Conservation (phyloP, 2,888 invertebrate species). For the Himalopsyche anomala region DNA sequence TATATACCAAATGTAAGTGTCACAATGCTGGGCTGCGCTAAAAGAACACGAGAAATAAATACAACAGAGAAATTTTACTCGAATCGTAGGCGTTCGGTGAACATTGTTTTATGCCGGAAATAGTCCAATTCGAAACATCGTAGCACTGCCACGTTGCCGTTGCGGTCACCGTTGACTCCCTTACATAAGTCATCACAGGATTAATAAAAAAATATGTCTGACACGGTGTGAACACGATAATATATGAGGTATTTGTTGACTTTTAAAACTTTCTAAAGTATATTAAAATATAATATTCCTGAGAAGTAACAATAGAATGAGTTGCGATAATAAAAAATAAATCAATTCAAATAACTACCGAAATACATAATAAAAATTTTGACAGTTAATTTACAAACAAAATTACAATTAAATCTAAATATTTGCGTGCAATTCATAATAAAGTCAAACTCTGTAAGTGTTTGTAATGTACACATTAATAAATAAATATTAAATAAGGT, state of each 20-base stretch:
- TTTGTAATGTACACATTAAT: too few relatives aligned
- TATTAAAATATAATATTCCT: conserved; percentile 45
- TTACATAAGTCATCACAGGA: conserved; percentile 42
- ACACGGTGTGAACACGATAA: conserved; percentile 55
- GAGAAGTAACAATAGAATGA: conserved; percentile 38
- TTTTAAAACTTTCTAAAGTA: conserved; percentile 55
- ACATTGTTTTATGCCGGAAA: neutral
- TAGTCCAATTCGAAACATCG: neutral
- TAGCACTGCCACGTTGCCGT: neutral
- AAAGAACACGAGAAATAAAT: neutral
- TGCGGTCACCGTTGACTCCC: neutral
- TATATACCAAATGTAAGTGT: conserved; percentile 46
- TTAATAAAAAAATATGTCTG: conserved; percentile 44
- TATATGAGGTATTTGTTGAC: conserved; percentile 63
- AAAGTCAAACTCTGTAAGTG: too few relatives aligned
- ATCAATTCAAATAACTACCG: too few relatives aligned
- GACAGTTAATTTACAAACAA: too few relatives aligned
- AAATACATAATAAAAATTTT: too few relatives aligned
- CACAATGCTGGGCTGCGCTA: neutral
- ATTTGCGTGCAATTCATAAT: too few relatives aligned
- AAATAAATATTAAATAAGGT: too few relatives aligned
- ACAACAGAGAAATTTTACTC: neutral
- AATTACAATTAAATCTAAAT: too few relatives aligned
- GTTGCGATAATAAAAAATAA: neutral
- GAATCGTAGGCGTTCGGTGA: neutral